Evolutionary conservation across 1,140 invertebrate species (phyloP), one percentile per base, ranked within the genome.

Genomic region (Branchinecta lynchi): DNA sequence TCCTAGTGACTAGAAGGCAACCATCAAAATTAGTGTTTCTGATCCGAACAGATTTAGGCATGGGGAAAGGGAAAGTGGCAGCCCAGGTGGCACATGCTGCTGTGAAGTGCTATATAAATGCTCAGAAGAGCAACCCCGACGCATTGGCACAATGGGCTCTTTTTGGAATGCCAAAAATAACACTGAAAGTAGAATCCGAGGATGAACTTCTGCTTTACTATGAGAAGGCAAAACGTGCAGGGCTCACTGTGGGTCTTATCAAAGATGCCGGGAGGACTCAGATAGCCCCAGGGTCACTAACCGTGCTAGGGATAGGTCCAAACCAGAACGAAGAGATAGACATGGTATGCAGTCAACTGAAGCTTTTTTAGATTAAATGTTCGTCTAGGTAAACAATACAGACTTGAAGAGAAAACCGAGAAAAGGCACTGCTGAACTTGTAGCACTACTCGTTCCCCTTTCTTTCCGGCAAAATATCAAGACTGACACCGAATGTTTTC

Each of bases 11-110:
- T 12, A 12, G 21, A 8, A 51, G 66, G 17, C 69, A 66, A 45
- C 69, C 76, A 6, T 77, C 77, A 71, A 83, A 83, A 75, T 83
- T 83, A 82, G 80, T 83, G 51, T 80, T 83, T 74, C 79, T 82
- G 7, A 80, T 82, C 0, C 82, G 83, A 73, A 73, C 70, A 21
- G 76, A 77, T 51, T 74, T 83, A 51, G 76, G 79, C 66, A 83
- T 83, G 82, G 81, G 81, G 9, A 74, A 77, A 10, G 82, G 82
- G 3, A 83, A 83, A 70, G 73, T 80, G 12, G 81, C 80, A 8
- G 80, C 82, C 9, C 82, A 83, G 74, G 81, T 82, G 21, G 82
- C 81, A 7, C 82, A 83, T 74, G 81, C 81, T 7, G 77, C 80
- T 7, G 72, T 83, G 44, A 43, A 70, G 65, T 70, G 69, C 46